Conservation (phyloP, 2,888 invertebrate genomes). For the Melangyna quadrimaculata region DNA sequence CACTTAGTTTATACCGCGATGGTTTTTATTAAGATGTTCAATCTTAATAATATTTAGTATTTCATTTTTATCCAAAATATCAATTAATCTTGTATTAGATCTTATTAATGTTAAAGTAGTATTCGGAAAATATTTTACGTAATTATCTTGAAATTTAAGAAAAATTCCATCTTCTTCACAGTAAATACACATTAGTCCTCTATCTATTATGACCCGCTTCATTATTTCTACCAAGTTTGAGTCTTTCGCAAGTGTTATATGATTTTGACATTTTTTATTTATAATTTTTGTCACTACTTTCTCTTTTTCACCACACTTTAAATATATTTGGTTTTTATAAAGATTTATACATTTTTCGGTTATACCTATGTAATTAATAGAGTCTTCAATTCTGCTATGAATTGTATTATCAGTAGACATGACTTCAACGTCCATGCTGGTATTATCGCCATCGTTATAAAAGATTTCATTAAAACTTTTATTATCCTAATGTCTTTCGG, state of each 20-base stretch:
- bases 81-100: not conserved
- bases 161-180: not conserved
- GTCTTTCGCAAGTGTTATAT: not conserved
- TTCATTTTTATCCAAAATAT: not conserved
- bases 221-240: too few species aligned
- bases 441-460: not conserved
- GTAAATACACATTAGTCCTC: too few species aligned
- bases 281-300: not conserved
- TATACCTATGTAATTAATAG: not conserved
- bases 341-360: too few species aligned
- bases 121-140: not conserved
- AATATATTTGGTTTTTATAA: not conserved
- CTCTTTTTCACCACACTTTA: not conserved
- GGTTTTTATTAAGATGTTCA: not conserved
- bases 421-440: not conserved
- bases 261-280: not conserved
- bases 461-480: not conserved
- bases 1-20: not conserved
- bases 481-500: not conserved
- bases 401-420: not conserved
- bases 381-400: not conserved
- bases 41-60: not conserved
- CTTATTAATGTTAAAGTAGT: not conserved
- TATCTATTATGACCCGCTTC: too few species aligned
- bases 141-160: not conserved